Percentiles rank a stretch among this genome's conserved stretches.
These are phyloP conservation scores for Rhizoglyphus robini DNA, from an alignment of 1,140 invertebrate genomes.

Conservation along the genomic window DNA sequence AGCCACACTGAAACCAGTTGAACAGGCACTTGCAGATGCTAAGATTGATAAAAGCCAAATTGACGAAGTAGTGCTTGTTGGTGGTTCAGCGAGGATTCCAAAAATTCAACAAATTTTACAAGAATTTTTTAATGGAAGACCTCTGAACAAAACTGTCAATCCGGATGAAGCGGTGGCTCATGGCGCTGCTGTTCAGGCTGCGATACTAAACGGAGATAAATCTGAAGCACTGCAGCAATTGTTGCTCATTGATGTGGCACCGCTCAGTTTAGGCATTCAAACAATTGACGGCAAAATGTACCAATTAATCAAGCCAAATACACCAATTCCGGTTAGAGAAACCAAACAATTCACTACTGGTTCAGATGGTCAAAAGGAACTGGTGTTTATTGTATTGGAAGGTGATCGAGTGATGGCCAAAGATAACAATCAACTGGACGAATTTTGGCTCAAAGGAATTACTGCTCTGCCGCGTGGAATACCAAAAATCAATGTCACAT, in stretches of 20 bases:
- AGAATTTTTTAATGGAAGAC: conserved; percentile 60
- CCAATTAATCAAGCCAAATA: too few relatives aligned
- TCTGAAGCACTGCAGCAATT: too few relatives aligned
- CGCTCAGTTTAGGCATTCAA: too few relatives aligned
- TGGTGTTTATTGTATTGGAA: conserved; percentile 58
- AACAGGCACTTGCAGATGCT: too few relatives aligned
- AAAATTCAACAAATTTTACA: conserved; percentile 73
- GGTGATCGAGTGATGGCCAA: too few relatives aligned
- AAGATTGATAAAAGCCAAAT: conserved; percentile 43
- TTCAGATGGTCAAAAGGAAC: conserved; percentile 88
- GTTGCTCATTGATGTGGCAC: too few relatives aligned
- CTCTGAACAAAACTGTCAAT: too few relatives aligned
- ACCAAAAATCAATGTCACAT: too few relatives aligned
- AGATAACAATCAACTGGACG: conserved; percentile 46
- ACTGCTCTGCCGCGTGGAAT: conserved; percentile 45
- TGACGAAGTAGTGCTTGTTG: conserved; percentile 90
- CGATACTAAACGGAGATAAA: too few relatives aligned
- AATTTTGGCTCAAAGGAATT: conserved; percentile 46
- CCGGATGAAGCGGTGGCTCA: conserved; percentile 71
- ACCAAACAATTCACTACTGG: conserved; percentile 93
- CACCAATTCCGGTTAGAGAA: conserved; percentile 90
- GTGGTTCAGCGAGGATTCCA: too few relatives aligned
- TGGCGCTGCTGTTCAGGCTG: conserved; percentile 60
- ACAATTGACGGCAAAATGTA: too few relatives aligned
- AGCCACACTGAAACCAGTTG: too few relatives aligned